phyloP scores from a whole-genome alignment of 2,797 vertebrate species.

The Rhabdophis nuchalis region DNA sequence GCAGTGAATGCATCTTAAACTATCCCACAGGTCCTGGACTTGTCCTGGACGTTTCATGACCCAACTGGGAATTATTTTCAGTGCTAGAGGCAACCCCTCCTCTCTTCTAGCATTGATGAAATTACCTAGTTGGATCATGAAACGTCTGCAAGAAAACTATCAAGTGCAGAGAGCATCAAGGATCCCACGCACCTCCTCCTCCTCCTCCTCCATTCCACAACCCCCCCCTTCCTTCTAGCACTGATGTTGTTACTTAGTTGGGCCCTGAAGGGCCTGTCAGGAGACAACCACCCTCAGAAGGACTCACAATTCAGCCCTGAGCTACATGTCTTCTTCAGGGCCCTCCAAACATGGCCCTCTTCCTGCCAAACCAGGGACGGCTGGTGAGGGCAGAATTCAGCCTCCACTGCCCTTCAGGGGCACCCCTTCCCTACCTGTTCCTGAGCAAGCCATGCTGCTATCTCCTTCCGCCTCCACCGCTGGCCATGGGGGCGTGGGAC shows the following conservation, averaged over 20 bases:
- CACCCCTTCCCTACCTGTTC: neutral
- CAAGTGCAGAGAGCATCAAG: neutral
- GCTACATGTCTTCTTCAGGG: neutral
- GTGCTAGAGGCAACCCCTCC: neutral
- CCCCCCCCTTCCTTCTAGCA: neutral
- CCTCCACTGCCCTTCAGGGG: neutral
- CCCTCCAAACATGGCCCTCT: neutral
- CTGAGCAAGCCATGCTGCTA: neutral
- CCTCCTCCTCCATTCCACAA: neutral
- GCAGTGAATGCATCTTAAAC: no score
- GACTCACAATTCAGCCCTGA: neutral
- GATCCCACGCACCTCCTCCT: neutral
- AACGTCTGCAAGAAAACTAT: neutral
- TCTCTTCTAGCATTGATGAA: neutral
- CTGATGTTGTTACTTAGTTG: neutral
- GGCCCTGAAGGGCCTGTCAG: neutral
- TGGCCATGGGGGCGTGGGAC: fast-evolving
- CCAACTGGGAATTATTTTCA: neutral
- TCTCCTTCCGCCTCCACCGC: neutral
- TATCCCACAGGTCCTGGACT: no score
- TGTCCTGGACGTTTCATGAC: neutral
- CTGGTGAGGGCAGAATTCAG: neutral
- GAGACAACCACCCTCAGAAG: neutral
- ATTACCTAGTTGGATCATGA: neutral
- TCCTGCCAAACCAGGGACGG: neutral